These are phyloP conservation scores for Lordiphosa andalusiaca DNA, from an alignment of 2,888 invertebrate genomes.

Conservation along the genomic window DNA sequence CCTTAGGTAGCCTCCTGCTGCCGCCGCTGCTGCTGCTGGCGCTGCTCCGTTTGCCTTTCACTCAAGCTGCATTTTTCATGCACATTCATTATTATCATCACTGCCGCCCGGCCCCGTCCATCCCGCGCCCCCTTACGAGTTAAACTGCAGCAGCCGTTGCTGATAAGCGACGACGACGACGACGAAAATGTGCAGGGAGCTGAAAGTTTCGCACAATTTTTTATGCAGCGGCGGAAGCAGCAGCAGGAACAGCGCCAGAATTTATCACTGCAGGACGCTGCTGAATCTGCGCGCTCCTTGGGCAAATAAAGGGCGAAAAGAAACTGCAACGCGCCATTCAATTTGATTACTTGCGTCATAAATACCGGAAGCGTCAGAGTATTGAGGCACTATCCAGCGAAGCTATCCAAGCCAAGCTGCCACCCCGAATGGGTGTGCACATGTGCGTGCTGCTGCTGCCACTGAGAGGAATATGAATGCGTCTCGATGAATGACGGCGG, in stretches of 20 bases:
- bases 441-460: slow-evolving; percentile 56
- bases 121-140: slow-evolving; percentile 26
- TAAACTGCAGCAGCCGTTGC: slow-evolving; percentile 66
- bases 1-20: slow-evolving; percentile 60
- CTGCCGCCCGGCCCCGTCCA: slow-evolving; percentile 34
- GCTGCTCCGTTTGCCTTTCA: slow-evolving; percentile 45
- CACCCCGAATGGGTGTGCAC: slow-evolving; percentile 11
- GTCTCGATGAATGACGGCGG: slow-evolving; percentile 70
- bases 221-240: slow-evolving; percentile 49
- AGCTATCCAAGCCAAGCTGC: slow-evolving; percentile 4
- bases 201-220: slow-evolving; percentile 72
- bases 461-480: slow-evolving; percentile 43
- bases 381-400: slow-evolving; percentile 60
- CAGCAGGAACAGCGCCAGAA: slow-evolving; percentile 37
- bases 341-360: slow-evolving; percentile 75
- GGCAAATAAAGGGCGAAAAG: slow-evolving; percentile 62
- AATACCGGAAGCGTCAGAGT: slow-evolving; percentile 73
- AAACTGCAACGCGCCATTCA: slow-evolving; percentile 73
- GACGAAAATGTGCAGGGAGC: slow-evolving; percentile 72
- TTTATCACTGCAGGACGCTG: slow-evolving; percentile 59
- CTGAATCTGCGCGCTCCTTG: slow-evolving; percentile 25
- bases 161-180: slow-evolving; percentile 70
- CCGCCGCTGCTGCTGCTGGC: slow-evolving; percentile 15
- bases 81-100: slow-evolving; percentile 74
- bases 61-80: slow-evolving; percentile 73